Percentiles rank a stretch among this genome's conserved stretches.
Evolutionary conservation across 2,113 vertebrate genomes (phyloP).

Genomic region (Carlito syrichta): DNA sequence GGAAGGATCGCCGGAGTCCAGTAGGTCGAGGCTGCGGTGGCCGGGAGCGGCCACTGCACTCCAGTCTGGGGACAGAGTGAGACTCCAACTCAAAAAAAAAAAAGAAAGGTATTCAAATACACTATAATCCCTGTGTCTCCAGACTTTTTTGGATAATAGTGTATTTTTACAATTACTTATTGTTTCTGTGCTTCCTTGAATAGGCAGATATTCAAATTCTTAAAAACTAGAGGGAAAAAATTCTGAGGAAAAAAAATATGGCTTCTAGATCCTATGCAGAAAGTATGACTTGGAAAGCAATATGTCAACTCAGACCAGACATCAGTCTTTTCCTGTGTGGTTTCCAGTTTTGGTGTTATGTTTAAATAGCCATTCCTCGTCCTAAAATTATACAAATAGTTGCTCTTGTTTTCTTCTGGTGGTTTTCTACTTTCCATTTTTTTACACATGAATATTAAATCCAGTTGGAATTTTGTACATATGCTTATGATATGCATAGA

Average conservation of each 20-base stretch:
- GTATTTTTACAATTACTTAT: not conserved
- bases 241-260: not conserved
- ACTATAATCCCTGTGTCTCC: not conserved
- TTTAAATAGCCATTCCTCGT: not conserved
- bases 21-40: rapidly evolving
- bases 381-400: not conserved
- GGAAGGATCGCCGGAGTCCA: too few species aligned
- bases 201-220: not conserved
- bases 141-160: not conserved
- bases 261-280: not conserved
- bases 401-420: not conserved
- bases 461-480: not conserved
- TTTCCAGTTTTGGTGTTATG: not conserved
- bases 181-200: not conserved
- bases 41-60: not conserved
- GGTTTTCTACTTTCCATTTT: not conserved
- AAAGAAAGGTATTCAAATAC: too few species aligned
- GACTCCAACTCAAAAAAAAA: not conserved
- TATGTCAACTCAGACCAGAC: not conserved
- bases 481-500: not conserved
- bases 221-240: not conserved
- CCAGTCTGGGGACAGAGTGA: not conserved
- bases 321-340: not conserved
- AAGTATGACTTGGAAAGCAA: not conserved
- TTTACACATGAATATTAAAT: not conserved